Evolutionary conservation across 2,888 invertebrate genomes (phyloP), one percentile per base, ranked within the genome.

Genomic region (Pteria penguin): DNA sequence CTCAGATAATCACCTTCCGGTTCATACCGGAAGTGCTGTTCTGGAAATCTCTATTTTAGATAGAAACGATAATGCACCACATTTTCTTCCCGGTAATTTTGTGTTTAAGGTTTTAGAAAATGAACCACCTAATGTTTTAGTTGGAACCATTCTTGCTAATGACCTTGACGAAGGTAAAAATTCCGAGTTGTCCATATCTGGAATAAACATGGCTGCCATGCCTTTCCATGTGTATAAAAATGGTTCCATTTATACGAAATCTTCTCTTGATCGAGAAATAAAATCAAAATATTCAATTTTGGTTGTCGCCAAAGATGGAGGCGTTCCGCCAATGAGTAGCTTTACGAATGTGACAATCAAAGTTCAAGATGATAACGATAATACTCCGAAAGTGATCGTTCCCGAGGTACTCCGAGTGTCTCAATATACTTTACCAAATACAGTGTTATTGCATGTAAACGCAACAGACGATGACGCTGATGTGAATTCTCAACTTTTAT

Each of bases 281-380:
- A 63, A 60, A n/a, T 76, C 75, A 60, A 61, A 66, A 27, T 87
- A 88, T 74, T 63, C 68, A 2, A 80, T 88, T 62, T 65, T 66
- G 22, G 84, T 86, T 2, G 58, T 74, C 4, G 86, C 85, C 29
- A 81, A 55, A 22, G 88, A 88, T 75, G 83, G 81, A 26, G 88
- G 88, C 8, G 63, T 68, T 36, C 82, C 82, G 4, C 69, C 78
- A 11, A 70, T 82, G 54, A 79, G 72, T 36, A 81, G 82, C n/a
- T 76, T 81, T 11, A 76, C 82, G 22, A 66, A 75, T 18, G 82
- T 88, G 22, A 74, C 75, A 11, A 75, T 88, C 22, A 73, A 72
- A 24, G 82, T 88, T 4, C 75, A 75, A n/a, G 88, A 88, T 60
- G 77, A 82, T 4, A 88, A 88, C 70, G 88, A 88, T 73, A 84